A percentile compares a stretch with the other conserved stretches of the same genome.
Conservation (phyloP, 2,797 vertebrate species). For the Rhodeus uyekii region DNA sequence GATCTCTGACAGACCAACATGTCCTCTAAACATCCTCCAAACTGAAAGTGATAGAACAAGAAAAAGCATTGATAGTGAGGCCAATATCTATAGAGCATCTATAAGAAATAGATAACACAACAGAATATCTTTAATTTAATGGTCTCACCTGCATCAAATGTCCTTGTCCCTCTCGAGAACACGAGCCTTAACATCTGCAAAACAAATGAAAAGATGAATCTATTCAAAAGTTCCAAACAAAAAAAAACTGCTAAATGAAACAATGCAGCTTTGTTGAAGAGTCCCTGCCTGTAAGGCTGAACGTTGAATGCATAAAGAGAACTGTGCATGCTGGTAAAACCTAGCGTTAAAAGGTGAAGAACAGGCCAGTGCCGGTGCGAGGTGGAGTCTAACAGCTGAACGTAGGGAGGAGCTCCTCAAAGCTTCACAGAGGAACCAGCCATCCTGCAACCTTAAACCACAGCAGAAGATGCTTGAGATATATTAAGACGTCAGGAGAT, state of each 20-base stretch:
- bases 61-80: not conserved
- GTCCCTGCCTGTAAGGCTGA: not conserved
- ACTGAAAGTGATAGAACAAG: not conserved
- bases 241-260: not conserved
- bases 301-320: not conserved
- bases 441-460: constrained; percentile 32
- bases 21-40: not conserved
- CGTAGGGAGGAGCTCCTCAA: constrained; percentile 14
- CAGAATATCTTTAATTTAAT: not conserved
- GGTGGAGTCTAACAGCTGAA: constrained; percentile 51
- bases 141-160: not conserved
- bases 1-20: not conserved
- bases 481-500: constrained; percentile 6
- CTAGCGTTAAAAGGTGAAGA: constrained; percentile 46
- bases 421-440: constrained; percentile 6
- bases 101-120: not conserved
- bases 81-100: not conserved
- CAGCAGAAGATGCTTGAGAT: constrained; percentile 4
- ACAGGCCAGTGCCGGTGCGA: constrained; percentile 33
- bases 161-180: not conserved
- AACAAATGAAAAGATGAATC: not conserved
- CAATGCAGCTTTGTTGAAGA: not conserved
- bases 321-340: not conserved
- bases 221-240: not conserved
- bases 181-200: not conserved